Percentiles rank a stretch among this genome's conserved stretches.
phyloP scores from a whole-genome alignment of 2,888 invertebrate species.

The Cyrtodaria siliqua region DNA sequence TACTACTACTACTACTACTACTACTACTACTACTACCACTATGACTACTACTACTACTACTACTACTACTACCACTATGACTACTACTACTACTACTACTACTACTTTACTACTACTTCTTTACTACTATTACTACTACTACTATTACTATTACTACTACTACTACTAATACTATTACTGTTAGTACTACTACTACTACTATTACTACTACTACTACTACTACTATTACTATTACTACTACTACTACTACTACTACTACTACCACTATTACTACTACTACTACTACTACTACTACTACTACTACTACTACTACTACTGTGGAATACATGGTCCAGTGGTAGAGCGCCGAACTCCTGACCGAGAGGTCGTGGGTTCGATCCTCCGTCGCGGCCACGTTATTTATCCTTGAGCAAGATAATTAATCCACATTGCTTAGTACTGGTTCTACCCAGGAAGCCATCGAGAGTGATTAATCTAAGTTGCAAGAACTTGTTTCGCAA shows the following conservation, averaged over 20 bases:
- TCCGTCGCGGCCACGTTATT: too few relatives aligned
- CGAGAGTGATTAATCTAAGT: too few relatives aligned
- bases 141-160: constrained; percentile 40
- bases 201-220: constrained; percentile 36
- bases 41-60: too few relatives aligned
- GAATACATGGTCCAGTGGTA: neutral
- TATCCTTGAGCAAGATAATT: too few relatives aligned
- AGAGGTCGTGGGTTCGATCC: too few relatives aligned
- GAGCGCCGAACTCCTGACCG: too few relatives aligned
- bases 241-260: constrained; percentile 37
- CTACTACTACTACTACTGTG: constrained; percentile 37
- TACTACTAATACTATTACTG: constrained; percentile 31
- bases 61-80: neutral
- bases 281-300: constrained; percentile 45
- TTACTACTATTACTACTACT: constrained; percentile 43
- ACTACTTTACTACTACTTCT: constrained; percentile 39
- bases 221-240: constrained; percentile 34
- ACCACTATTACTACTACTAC: constrained; percentile 47
- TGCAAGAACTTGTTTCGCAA: too few relatives aligned
- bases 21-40: too few relatives aligned
- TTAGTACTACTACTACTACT: constrained; percentile 28
- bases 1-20: too few relatives aligned
- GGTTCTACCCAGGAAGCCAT: too few relatives aligned
- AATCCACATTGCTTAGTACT: too few relatives aligned
- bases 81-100: constrained; percentile 31